phyloP scores from a whole-genome alignment of 37 sponge, comb jelly and placozoan species.

The Eunapius fragilis region DNA sequence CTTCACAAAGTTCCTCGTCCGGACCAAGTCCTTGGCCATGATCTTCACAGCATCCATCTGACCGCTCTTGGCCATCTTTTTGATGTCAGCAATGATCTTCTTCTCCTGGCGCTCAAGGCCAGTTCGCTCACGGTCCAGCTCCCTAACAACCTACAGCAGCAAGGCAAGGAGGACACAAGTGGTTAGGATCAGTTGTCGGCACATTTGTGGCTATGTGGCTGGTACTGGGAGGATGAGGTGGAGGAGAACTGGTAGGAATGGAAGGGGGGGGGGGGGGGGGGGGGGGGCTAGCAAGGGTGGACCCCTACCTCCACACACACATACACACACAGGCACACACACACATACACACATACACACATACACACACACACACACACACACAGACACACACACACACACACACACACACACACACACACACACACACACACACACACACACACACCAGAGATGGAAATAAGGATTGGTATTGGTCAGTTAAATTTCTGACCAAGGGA shows the following conservation, averaged over 20 bases:
- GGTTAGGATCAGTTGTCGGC: background rate
- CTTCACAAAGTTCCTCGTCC: constrained; percentile 91
- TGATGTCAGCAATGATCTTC: constrained; percentile 93
- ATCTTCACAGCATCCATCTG: constrained; percentile 95
- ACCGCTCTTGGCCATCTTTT: constrained; percentile 98
- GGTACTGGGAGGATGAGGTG: no score
- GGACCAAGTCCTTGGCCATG: constrained; percentile 93
- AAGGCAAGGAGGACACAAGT: no score
- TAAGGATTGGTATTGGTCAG: no score
- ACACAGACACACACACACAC: background rate
- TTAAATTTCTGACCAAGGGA: no score
- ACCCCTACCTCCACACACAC: constrained; percentile 10
- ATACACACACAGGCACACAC: background rate
- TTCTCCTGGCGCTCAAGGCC: constrained; percentile 94
- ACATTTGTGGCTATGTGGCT: background rate
- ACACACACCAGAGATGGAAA: background rate
- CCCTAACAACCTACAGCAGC: constrained; percentile 73
- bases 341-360: constrained; percentile 5
- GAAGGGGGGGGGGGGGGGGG: no score
- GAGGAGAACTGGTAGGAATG: no score
- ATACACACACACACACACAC: constrained; percentile 6
- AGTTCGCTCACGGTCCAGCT: constrained; percentile 85
- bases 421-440: constrained; percentile 6
- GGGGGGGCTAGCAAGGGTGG: no score
- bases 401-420: background rate